phyloP scores from a whole-genome alignment of 2,113 vertebrate species.

The Trogon melanurus region DNA sequence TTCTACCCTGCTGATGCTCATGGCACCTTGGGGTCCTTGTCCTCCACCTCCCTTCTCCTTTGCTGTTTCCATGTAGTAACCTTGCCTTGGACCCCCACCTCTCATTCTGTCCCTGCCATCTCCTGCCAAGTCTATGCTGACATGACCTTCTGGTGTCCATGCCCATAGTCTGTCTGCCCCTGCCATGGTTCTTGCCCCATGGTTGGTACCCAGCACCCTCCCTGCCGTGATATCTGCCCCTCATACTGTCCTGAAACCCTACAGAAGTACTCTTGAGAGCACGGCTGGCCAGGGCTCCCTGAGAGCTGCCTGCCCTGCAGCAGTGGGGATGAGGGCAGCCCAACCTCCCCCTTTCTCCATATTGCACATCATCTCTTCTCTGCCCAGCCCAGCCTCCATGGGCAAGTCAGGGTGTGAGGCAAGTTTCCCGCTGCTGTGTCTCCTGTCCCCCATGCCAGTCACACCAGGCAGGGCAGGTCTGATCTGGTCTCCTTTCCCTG shows the following conservation, averaged over 20 bases:
- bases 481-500: background rate
- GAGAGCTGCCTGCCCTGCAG: fast-evolving
- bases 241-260: background rate
- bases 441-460: background rate
- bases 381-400: background rate
- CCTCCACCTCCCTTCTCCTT: background rate
- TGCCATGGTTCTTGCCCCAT: fast-evolving
- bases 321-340: background rate
- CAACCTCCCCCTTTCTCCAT: background rate
- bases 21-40: background rate
- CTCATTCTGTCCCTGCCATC: background rate
- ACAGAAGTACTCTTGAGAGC: background rate
- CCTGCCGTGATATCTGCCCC: background rate
- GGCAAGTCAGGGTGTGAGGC: background rate
- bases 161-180: fast-evolving
- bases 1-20: background rate
- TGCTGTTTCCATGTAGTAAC: background rate
- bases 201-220: background rate
- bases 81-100: background rate
- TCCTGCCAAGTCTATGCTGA: background rate
- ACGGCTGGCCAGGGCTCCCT: fast-evolving
- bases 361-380: background rate
- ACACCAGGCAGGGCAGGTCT: background rate
- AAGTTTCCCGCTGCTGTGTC: background rate
- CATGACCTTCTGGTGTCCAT: background rate